These are phyloP conservation scores for Cygnus olor DNA, from an alignment of 2,797 vertebrate genomes.

Conservation along the genomic window DNA sequence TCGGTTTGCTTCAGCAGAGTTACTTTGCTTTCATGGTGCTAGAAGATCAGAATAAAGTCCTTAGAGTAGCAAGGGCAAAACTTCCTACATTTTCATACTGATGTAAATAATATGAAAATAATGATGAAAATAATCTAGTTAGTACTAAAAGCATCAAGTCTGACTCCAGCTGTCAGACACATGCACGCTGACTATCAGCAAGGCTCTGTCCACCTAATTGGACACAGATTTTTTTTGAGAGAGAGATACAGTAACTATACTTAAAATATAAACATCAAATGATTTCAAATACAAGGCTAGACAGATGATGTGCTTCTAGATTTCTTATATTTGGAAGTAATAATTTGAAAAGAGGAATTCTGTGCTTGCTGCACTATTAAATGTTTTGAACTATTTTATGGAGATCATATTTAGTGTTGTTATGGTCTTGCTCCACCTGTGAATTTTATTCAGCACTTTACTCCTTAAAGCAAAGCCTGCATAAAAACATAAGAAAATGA, in stretches of 20 bases:
- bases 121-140: not conserved
- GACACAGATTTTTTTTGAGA: not conserved
- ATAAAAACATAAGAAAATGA: not conserved
- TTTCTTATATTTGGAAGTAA: not conserved
- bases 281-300: not conserved
- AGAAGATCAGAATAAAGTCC: not conserved
- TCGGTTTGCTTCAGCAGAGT: not conserved
- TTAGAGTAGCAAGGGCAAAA: not conserved
- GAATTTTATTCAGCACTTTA: not conserved
- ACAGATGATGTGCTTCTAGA: not conserved
- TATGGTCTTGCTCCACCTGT: not conserved
- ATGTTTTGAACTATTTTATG: not conserved
- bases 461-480: not conserved
- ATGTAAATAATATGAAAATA: not conserved
- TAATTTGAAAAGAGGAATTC: not conserved
- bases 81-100: not conserved
- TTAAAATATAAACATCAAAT: not conserved
- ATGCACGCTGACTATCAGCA: not conserved
- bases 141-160: not conserved
- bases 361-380: not conserved
- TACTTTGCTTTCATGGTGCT: not conserved
- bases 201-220: not conserved
- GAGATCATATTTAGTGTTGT: not conserved
- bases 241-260: not conserved
- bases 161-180: not conserved